Evolutionary conservation across 2,113 vertebrate genomes (phyloP).

Genomic region (Podarcis muralis): DNA sequence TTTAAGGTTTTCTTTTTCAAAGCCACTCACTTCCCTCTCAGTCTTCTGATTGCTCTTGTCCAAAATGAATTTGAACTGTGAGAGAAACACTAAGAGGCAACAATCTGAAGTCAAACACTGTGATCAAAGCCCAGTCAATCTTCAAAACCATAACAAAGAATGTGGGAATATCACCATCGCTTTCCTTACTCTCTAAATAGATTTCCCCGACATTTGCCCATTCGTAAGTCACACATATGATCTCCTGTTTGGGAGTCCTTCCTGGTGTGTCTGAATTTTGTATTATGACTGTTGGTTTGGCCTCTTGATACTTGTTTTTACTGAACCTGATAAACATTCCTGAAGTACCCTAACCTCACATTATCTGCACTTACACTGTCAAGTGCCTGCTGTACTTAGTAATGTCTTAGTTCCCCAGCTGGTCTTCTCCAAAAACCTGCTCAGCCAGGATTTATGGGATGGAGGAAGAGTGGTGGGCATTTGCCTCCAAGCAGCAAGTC

Average conservation of each 20-base stretch:
- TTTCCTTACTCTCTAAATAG: neutral
- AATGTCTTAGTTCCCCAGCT: neutral
- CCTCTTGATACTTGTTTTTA: neutral
- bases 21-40: neutral
- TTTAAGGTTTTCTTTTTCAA: neutral
- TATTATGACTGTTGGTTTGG: neutral
- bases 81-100: slow-evolving; percentile 84
- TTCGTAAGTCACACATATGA: neutral
- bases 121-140: neutral
- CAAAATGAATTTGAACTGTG: slow-evolving; percentile 84
- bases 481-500: no score
- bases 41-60: slow-evolving; percentile 45
- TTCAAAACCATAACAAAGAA: neutral
- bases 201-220: neutral
- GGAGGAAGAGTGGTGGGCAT: neutral
- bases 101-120: neutral
- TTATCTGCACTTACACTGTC: neutral
- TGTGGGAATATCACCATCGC: no score
- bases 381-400: neutral
- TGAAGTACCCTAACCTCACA: neutral
- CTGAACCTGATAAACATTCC: neutral
- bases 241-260: neutral
- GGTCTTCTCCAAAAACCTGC: neutral
- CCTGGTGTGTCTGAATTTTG: no score
- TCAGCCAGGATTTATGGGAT: neutral